phyloP scores from a whole-genome alignment of 2,888 invertebrate species.

The Fragum sueziense region DNA sequence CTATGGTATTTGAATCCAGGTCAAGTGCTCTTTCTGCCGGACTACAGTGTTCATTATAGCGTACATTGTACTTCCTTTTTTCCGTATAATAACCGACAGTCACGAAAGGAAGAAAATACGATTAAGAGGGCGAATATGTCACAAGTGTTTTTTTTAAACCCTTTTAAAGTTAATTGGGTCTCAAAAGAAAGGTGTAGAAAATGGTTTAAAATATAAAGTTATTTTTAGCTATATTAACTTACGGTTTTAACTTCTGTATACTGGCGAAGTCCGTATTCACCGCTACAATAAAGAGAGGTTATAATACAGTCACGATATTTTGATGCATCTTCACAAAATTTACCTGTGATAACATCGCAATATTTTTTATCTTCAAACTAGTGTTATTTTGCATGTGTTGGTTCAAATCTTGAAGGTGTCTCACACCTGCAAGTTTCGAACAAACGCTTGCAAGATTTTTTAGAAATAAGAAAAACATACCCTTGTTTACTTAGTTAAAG shows the following conservation, averaged over 20 bases:
- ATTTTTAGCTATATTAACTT: not conserved
- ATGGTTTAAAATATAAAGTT: not conserved
- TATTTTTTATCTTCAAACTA: too few relatives aligned
- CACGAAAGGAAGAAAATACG: not conserved
- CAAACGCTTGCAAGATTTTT: too few relatives aligned
- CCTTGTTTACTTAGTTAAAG: too few relatives aligned
- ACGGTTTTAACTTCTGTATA: constrained; percentile 19
- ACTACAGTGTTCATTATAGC: too few relatives aligned
- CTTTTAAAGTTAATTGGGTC: not conserved
- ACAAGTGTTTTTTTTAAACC: not conserved
- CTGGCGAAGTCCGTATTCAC: constrained; percentile 16
- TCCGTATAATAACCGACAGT: not conserved
- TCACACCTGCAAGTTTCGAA: too few relatives aligned
- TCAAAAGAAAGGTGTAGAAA: not conserved
- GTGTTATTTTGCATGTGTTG: too few relatives aligned
- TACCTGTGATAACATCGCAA: too few relatives aligned
- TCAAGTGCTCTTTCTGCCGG: too few relatives aligned
- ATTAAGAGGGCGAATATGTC: not conserved
- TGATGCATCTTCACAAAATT: too few relatives aligned
- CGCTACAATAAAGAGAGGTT: not conserved
- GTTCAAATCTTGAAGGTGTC: too few relatives aligned
- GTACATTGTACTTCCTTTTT: not conserved
- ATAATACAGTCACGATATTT: not conserved
- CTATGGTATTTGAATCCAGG: too few relatives aligned
- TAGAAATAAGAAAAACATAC: too few relatives aligned